These are phyloP conservation scores for Acanthoscelides obtectus DNA, from an alignment of 2,888 invertebrate genomes.

Conservation along the genomic window DNA sequence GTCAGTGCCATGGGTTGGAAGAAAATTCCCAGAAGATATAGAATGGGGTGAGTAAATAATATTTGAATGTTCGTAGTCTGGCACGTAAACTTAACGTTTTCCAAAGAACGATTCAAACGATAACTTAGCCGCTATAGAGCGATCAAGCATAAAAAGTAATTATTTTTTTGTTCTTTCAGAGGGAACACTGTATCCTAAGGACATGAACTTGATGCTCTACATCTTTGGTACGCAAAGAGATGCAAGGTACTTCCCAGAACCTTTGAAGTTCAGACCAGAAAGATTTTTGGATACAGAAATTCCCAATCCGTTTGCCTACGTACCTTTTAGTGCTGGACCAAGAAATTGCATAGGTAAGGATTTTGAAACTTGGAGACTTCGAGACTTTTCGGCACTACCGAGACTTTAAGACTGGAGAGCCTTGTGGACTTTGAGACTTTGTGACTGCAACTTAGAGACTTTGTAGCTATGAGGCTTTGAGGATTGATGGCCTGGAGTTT, in stretches of 20 bases:
- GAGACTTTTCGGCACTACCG: too few relatives aligned
- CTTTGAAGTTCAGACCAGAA: conserved; percentile 18
- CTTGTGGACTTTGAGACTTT: too few relatives aligned
- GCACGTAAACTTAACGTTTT: too few relatives aligned
- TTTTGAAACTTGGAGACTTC: too few relatives aligned
- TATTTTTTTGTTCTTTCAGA: conserved; percentile 7
- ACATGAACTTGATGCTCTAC: neutral
- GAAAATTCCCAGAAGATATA: conserved; percentile 5
- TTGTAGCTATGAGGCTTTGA: too few relatives aligned
- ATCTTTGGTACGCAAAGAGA: conserved; percentile 13
- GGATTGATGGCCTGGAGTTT: too few relatives aligned
- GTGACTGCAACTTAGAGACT: too few relatives aligned
- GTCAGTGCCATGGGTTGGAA: conserved; percentile 7
- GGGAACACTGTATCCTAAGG: conserved; percentile 2
- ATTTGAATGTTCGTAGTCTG: neutral
- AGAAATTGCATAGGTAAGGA: conserved; percentile 7
- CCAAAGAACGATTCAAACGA: too few relatives aligned
- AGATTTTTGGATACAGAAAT: conserved; percentile 23
- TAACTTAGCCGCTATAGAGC: too few relatives aligned
- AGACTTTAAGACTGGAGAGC: too few relatives aligned
- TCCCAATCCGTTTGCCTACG: conserved; percentile 7
- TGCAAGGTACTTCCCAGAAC: conserved; percentile 16
- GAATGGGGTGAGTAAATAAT: conserved; percentile 6
- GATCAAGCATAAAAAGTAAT: too few relatives aligned
- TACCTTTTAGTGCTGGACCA: conserved; percentile 11